Percentiles rank a stretch among this genome's conserved stretches.
These are phyloP conservation scores for Neosilurus mollespiculum DNA, from an alignment of 2,797 vertebrate genomes.

Conservation along the genomic window DNA sequence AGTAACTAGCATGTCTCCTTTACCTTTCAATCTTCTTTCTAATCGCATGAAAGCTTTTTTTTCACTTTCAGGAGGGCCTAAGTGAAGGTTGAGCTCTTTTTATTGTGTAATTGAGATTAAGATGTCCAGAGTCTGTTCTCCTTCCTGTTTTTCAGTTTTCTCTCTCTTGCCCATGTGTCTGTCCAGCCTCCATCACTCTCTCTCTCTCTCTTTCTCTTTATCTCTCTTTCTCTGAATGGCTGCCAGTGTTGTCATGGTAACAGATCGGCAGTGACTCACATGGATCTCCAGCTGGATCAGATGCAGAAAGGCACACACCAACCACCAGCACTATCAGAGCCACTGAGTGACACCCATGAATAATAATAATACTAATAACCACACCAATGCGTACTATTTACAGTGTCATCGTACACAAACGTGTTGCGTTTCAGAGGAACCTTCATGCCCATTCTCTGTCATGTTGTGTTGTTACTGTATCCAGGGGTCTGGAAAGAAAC, in stretches of 20 bases:
- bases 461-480: conserved; percentile 17
- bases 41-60: conserved; percentile 9
- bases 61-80: neutral
- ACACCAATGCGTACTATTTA: neutral
- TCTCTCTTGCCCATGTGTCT: neutral
- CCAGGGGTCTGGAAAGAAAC: conserved; percentile 38
- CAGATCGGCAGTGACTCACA: conserved; percentile 59
- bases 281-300: conserved; percentile 50
- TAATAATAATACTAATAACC: neutral
- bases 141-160: neutral
- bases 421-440: neutral
- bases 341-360: conserved; percentile 27
- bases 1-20: neutral
- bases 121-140: neutral
- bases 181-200: conserved; percentile 54
- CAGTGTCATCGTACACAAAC: conserved; percentile 29
- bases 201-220: conserved; percentile 39
- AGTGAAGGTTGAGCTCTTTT: neutral
- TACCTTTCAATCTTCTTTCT: neutral
- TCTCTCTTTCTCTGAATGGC: conserved; percentile 45
- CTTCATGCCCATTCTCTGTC: conserved; percentile 3
- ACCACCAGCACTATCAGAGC: conserved; percentile 21
- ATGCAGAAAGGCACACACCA: conserved; percentile 37
- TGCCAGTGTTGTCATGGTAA: conserved; percentile 77
- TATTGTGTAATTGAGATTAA: neutral